Evolutionary conservation across 2,888 invertebrate genomes (phyloP).

Genomic region (Chrysotoxum bicinctum): DNA sequence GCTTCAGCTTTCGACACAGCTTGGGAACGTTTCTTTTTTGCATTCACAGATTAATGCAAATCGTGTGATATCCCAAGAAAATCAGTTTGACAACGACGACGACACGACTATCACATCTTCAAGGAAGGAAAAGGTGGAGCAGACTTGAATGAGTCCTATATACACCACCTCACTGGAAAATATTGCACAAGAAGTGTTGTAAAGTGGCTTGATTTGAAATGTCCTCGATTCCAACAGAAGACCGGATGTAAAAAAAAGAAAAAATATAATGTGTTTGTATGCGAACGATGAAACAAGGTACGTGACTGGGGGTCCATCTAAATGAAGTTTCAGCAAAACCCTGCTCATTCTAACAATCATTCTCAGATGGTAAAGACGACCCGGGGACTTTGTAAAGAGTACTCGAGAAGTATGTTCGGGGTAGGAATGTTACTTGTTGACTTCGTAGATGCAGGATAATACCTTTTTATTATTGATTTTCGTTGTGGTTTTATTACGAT

Average conservation of each 20-base stretch:
- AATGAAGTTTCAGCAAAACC: conserved; percentile 19
- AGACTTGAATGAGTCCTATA: conserved; percentile 43
- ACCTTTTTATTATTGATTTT: not conserved
- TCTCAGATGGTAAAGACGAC: not conserved
- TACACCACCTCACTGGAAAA: conserved; percentile 13
- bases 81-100: conserved; percentile 43
- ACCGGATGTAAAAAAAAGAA: conserved; percentile 20
- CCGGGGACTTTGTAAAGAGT: not conserved
- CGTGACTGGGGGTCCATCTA: conserved; percentile 16
- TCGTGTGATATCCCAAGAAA: conserved; percentile 62
- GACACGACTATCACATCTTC: not conserved
- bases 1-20: conserved; percentile 9
- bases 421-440: not conserved
- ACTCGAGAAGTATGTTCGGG: not conserved
- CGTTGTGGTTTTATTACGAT: not conserved
- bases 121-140: conserved; percentile 37
- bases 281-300: not conserved
- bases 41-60: conserved; percentile 60
- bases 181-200: conserved; percentile 57
- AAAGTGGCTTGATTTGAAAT: conserved; percentile 70
- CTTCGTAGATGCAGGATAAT: not conserved
- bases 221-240: conserved; percentile 46
- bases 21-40: conserved; percentile 39
- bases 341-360: not conserved
- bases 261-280: not conserved